Conservation (phyloP, 1,140 invertebrate species). For the Camponotus pennsylvanicus region DNA sequence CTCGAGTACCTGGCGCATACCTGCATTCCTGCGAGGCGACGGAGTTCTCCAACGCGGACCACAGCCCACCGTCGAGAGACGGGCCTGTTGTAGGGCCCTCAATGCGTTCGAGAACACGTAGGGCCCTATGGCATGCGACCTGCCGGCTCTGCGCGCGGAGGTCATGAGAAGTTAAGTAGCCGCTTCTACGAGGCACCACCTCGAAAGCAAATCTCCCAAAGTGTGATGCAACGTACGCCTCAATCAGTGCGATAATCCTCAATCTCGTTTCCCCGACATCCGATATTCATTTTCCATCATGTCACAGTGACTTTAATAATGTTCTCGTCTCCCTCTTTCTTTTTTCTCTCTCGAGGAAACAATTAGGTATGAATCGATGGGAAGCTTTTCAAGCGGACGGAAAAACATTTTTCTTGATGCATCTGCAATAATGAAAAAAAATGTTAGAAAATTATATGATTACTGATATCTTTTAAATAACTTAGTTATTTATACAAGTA, state of each 20-base stretch:
- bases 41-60: constrained; percentile 35
- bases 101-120: constrained; percentile 74
- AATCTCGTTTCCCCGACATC: not conserved
- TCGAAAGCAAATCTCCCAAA: constrained; percentile 63
- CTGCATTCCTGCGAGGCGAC: constrained; percentile 76
- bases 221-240: constrained; percentile 50
- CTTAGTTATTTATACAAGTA: not conserved
- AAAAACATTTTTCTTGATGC: not conserved
- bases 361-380: not conserved
- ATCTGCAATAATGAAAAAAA: not conserved
- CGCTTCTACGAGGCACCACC: constrained; percentile 40
- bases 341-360: too few species aligned
- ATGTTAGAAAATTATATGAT: not conserved
- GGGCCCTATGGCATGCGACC: constrained; percentile 68
- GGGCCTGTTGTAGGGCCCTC: constrained; percentile 60
- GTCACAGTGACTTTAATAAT: too few species aligned
- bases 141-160: constrained; percentile 52
- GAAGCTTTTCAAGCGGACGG: not conserved
- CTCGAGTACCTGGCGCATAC: constrained; percentile 27
- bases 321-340: not conserved
- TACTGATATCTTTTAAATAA: constrained; percentile 12
- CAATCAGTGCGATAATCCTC: constrained; percentile 28
- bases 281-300: not conserved
- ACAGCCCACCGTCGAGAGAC: constrained; percentile 20
- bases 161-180: constrained; percentile 77